Evolutionary conservation across 1,140 invertebrate genomes (phyloP).

Genomic region (Micrasema longulum): DNA sequence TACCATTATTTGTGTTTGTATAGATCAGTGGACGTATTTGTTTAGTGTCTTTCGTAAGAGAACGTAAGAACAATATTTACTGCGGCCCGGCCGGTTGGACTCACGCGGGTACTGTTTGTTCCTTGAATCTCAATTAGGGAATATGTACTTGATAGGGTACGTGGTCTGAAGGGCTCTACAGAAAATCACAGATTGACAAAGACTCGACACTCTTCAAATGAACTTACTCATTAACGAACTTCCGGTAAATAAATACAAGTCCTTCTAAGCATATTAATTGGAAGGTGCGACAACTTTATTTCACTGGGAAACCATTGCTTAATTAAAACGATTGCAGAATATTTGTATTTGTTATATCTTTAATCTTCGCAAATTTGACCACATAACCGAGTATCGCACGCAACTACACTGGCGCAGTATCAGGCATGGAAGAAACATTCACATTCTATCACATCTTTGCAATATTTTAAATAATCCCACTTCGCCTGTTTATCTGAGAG

Average conservation of each 20-base stretch:
- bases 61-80: slow-evolving; percentile 29
- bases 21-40: slow-evolving; percentile 21
- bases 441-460: no score
- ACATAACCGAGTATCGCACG: no score
- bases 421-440: no score
- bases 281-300: no score
- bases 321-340: no score
- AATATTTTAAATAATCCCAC: no score
- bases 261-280: neutral
- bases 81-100: slow-evolving; percentile 3
- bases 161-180: no score
- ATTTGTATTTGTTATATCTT: no score
- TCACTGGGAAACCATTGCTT: no score
- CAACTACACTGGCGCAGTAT: no score
- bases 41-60: slow-evolving; percentile 31
- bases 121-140: slow-evolving; percentile 23
- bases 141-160: neutral
- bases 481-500: no score
- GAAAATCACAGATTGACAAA: neutral
- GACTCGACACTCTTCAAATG: neutral
- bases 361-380: no score
- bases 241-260: neutral
- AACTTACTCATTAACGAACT: neutral
- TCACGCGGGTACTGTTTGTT: slow-evolving; percentile 5
- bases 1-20: slow-evolving; percentile 27